Base-by-base conservation (phyloP, 2,888 invertebrate genomes). In the Brachyopa scutellaris region DNA sequence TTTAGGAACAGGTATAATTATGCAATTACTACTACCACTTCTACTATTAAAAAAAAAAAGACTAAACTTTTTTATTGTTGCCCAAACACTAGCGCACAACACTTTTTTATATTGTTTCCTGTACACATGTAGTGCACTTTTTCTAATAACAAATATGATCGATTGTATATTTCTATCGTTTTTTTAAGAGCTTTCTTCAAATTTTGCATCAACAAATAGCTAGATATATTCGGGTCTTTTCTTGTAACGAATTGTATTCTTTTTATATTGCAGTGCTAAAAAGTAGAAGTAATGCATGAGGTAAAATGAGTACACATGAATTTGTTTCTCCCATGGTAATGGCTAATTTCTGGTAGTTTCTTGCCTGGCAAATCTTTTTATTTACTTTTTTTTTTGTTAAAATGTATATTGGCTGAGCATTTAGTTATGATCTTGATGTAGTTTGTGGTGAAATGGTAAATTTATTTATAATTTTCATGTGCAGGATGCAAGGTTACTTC, bases 1-100 rank as follows among this genome's bases (percentile, higher is more conserved):
- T 86, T 88, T 89, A 86, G 86, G 87, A 85, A 86, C 86, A 90
- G 89, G 91, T 89, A 90, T 85, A 80, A 59, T 59, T 74, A 66
- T 73, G 73, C 66, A 53, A 73, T 62, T 85, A 69, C 42, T 84
- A 84, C 57, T 84, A 84, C 70, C 84, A 79, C 38, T 73, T 38
- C 42, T 79, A 70, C 66, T 61, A 77, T 72, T 74, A 84, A 51
- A 82, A 64, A 83, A 83, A 72, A 76, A 76, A 72, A 80, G 29
- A 38, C 8, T 38, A 21, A 42, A 49, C 38, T 31, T 49, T 40
- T 29, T 31, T 31, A 61, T 11, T 57, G 36, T 29, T 45, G 40
- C 40, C 38, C 11, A 49, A 23, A 66, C 59, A 76, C 51, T 51
- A 36, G 51, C 57, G 38, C 70, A 72, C 77, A 77, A 45, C 62